These are phyloP conservation scores for Megalurothrips usitatus DNA, from an alignment of 2,888 invertebrate genomes.

Conservation along the genomic window DNA sequence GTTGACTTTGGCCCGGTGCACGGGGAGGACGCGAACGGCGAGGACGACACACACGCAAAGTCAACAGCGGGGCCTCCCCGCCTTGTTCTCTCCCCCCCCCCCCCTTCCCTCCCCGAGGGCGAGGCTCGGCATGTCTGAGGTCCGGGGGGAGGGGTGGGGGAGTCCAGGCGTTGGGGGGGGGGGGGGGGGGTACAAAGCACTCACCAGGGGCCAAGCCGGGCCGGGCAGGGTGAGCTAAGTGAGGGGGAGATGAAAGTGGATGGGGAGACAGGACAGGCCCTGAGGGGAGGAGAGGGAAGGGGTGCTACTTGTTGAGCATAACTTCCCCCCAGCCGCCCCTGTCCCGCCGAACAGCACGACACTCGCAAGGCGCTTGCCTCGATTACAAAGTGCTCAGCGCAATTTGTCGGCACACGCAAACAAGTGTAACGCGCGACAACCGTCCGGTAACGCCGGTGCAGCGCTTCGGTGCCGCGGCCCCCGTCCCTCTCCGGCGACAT, in stretches of 20 bases:
- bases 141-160: conserved; percentile 14
- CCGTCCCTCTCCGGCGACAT: too few relatives aligned
- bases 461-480: too few relatives aligned
- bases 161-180: conserved; percentile 29
- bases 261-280: background rate
- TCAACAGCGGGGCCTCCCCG: conserved; percentile 23
- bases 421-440: too few relatives aligned
- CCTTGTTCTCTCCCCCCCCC: conserved; percentile 22
- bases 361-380: too few relatives aligned
- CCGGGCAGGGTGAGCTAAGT: background rate
- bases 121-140: conserved; percentile 18
- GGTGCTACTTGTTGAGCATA: conserved; percentile 9
- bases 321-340: background rate
- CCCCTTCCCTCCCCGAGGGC: conserved; percentile 20
- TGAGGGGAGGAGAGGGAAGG: background rate
- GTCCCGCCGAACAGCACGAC: too few relatives aligned
- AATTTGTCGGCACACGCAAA: too few relatives aligned
- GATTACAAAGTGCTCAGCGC: too few relatives aligned
- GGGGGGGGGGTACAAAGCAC: background rate
- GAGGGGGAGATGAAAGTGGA: conserved; percentile 6
- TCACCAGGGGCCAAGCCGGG: background rate
- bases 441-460: too few relatives aligned
- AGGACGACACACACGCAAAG: conserved; percentile 32
- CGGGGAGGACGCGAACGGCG: conserved; percentile 32
- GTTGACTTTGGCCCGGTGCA: background rate